These are phyloP conservation scores for Noctuana brunneofusca DNA, from an alignment of 2,888 invertebrate genomes.

Conservation along the genomic window DNA sequence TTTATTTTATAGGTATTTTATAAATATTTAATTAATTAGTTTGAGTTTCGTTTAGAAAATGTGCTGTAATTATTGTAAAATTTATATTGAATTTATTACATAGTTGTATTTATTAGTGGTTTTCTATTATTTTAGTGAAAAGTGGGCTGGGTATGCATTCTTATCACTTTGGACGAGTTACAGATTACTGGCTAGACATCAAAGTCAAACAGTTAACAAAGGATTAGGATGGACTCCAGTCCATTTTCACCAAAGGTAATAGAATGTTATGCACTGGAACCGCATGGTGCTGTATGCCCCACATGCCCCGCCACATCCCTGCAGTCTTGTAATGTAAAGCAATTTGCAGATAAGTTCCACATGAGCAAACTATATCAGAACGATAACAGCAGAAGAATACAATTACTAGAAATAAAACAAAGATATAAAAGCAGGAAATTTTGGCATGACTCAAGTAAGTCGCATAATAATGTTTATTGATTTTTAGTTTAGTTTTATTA, in stretches of 20 bases:
- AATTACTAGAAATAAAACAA: constrained; percentile 51
- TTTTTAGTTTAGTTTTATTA: no score
- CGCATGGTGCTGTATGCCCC: neutral
- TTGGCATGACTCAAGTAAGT: constrained; percentile 63
- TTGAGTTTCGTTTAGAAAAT: no score
- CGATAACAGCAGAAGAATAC: constrained; percentile 53
- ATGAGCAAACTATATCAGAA: constrained; percentile 44
- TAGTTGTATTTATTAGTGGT: neutral
- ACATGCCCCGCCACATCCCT: no score
- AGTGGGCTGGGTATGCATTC: constrained; percentile 50
- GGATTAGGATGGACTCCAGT: constrained; percentile 41
- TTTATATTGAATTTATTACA: no score
- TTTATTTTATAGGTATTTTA: no score
- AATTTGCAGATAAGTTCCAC: constrained; percentile 37
- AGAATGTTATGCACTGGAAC: constrained; percentile 33
- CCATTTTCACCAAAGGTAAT: constrained; percentile 56
- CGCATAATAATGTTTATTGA: neutral
- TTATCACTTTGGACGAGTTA: constrained; percentile 49
- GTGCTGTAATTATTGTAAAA: no score
- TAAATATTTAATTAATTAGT: no score
- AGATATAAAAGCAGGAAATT: constrained; percentile 63
- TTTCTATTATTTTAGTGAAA: constrained; percentile 54
- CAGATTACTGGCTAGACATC: constrained; percentile 44
- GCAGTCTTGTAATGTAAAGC: neutral
- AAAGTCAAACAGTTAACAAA: constrained; percentile 34